Evolutionary conservation across 2,797 vertebrate genomes (phyloP), one percentile per base, ranked within the genome.

Genomic region (Coranthus polyacanthus): DNA sequence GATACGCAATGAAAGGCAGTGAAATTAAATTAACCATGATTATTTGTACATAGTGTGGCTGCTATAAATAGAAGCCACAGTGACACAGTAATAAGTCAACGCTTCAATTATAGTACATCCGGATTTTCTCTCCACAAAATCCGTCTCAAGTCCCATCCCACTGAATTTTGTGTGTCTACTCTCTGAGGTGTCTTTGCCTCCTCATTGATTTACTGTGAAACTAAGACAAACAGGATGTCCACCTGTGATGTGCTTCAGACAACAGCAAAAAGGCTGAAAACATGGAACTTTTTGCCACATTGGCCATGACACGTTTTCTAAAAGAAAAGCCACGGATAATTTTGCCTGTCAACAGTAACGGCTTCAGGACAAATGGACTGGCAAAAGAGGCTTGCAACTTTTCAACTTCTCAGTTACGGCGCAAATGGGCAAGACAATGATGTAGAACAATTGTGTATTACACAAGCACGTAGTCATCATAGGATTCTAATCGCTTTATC

Each of bases 11-110:
- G 45, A 47, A 52, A 55, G 66, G 68, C 60, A 73, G 57, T 83
- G 58, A 78, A 79, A 83, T 80, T 20, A 29, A 84, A 87, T 85
- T 36, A 85, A 58, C 44, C 61, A 38, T 37, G 26, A 68, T 74
- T 68, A 45, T 75, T 42, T 79, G 62, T 60, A 62, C 37, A 57
- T 34, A 22, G 37, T 13, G 51, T 43, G 12, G 32, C n/a, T 20
- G 50, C 55, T 69, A 72, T 72, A 81, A 81, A 84, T 64, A 76
- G 57, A 45, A 37, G 36, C 26, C 49, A 50, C 67, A 61, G 51
- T 32, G 51, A 32, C 44, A 61, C 43, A 72, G 41, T 22, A 42
- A 65, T 74, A 62, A 44, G 38, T 56, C 46, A 43, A 29, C 3
- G 3, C 21, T 47, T 69, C 61, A 53, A 65, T 80, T 13, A 53